These are phyloP conservation scores for Drosophila meridionalis DNA, from an alignment of 2,888 invertebrate species.

Conservation along the genomic window DNA sequence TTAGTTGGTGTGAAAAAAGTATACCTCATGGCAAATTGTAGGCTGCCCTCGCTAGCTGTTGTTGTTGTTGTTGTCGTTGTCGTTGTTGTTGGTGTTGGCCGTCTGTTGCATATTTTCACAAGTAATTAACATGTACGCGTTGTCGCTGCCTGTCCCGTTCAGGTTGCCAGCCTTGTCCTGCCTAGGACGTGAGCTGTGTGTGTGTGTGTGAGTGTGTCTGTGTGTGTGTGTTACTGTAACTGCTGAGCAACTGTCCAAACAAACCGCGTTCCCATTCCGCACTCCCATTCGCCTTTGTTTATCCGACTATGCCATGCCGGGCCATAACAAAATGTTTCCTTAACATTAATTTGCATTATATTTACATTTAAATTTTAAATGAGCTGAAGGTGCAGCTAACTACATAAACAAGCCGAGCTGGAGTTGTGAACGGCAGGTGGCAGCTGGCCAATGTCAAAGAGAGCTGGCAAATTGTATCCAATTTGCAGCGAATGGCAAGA, in stretches of 20 bases:
- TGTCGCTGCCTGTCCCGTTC: conserved; percentile 46
- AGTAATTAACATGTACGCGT: conserved; percentile 77
- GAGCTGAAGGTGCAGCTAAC: conserved; percentile 43
- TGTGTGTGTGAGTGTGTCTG: conserved; percentile 8
- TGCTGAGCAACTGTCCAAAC: conserved; percentile 71
- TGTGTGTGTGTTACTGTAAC: conserved; percentile 23
- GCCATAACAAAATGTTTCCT: conserved; percentile 69
- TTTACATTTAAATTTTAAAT: conserved; percentile 72
- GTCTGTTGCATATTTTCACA: conserved; percentile 80
- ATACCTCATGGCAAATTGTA: conserved; percentile 68
- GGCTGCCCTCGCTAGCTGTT: conserved; percentile 27
- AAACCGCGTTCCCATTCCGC: conserved; percentile 41
- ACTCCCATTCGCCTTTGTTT: conserved; percentile 47
- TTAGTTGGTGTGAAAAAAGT: conserved; percentile 72
- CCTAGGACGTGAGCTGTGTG: conserved; percentile 41
- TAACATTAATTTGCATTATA: conserved; percentile 75
- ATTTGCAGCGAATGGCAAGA: conserved; percentile 14
- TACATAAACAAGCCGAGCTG: conserved; percentile 18
- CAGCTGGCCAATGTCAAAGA: conserved; percentile 40
- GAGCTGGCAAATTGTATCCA: conserved; percentile 24
- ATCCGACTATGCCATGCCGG: conserved; percentile 43
- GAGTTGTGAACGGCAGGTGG: conserved; percentile 34
- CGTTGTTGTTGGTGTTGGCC: conserved; percentile 36
- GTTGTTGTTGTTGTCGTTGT: conserved; percentile 7
- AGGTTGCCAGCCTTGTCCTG: conserved; percentile 41